Base-by-base conservation (phyloP, 2,888 invertebrate species). In the Lymantria monacha region DNA sequence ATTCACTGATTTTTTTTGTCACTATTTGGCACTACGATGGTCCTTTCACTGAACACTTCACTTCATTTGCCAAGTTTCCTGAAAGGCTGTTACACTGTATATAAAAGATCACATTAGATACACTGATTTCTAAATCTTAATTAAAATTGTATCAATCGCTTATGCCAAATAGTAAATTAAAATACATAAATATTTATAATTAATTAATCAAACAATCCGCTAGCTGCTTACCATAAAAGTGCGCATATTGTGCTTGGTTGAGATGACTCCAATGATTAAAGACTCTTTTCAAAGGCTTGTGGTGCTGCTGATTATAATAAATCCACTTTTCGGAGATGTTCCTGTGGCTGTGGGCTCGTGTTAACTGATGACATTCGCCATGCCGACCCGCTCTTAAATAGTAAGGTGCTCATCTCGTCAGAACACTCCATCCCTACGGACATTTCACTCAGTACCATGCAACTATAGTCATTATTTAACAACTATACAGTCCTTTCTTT, bases 351-450 rank as follows among this genome's bases (percentile, higher is more conserved):
- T 72, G 83, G 77, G 83, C 81, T 83, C 58, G 80, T 82, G 86
- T 82, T 87, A 83, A 91, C 90, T 91, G 90, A 91, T 91, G 90
- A 87, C 85, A 89, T 88, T 90, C 86, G 81, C 85, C 75, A 79
- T 74, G 77, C 79, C 80, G 82, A 74, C 83, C 83, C 85, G 90
- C 90, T 86, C 89, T 91, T 91, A 91, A 90, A 91, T 91, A 91
- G 79, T 68, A 80, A 85, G 79, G 78, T 86, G 86, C 87, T 90
- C 89, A 90, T 91, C 90, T 88, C 85, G 85, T 78, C 83, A 76
- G 85, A 85, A 79, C 81, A 83, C 88, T 86, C 87, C 87, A 89
- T 87, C 88, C 89, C 89, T 89, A 85, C 88, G 86, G 77, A 69
- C 89, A 89, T 90, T 90, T 88, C 88, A 89, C 90, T 87, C 72